Evolutionary conservation across 2,888 invertebrate genomes (phyloP).

Genomic region (Camptogramma bilineatum): DNA sequence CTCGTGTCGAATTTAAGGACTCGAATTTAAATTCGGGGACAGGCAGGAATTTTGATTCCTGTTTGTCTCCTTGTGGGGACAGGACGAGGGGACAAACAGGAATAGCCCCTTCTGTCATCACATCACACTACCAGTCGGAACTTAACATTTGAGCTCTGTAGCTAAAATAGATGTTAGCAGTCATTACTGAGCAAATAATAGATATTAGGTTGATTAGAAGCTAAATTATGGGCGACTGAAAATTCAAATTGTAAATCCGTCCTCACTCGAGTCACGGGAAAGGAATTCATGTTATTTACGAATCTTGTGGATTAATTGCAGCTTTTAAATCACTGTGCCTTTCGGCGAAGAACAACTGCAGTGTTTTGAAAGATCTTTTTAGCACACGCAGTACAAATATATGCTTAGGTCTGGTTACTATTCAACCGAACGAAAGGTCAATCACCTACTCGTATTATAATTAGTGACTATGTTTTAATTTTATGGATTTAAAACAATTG

Average conservation of each 20-base stretch:
- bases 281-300: conserved; percentile 30
- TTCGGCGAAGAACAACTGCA: background rate
- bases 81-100: too few species aligned
- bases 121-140: conserved; percentile 1
- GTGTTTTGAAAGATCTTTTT: background rate
- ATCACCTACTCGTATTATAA: background rate
- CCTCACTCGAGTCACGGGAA: conserved; percentile 10
- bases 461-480: background rate
- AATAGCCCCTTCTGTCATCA: background rate
- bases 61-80: too few species aligned
- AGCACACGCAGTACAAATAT: background rate
- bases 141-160: conserved; percentile 11
- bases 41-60: too few species aligned
- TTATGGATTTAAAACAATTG: too few species aligned
- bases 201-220: conserved; percentile 34
- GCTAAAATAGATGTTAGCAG: conserved; percentile 29
- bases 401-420: background rate
- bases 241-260: conserved; percentile 30
- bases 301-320: conserved; percentile 26
- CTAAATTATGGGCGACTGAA: conserved; percentile 29
- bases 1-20: too few species aligned
- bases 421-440: background rate
- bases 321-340: conserved; percentile 1
- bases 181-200: conserved; percentile 28
- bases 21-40: too few species aligned